Evolutionary conservation across 1,140 invertebrate genomes (phyloP).

Genomic region (Heliconius eleuchia): DNA sequence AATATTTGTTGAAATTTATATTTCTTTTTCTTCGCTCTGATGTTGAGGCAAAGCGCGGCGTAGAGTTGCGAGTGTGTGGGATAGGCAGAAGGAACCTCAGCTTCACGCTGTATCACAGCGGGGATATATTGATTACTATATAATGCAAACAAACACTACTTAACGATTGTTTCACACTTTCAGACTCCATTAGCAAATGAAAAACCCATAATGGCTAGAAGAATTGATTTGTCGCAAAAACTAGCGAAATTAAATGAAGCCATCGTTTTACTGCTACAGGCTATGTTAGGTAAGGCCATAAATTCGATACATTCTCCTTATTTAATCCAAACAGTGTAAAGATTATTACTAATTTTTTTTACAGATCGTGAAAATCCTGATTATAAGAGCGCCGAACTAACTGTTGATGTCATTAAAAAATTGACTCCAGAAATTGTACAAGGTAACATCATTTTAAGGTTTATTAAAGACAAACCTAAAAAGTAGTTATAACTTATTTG

Average conservation of each 20-base stretch:
- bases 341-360: background rate
- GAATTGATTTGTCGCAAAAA: constrained; percentile 32
- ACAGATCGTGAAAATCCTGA: constrained; percentile 38
- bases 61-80: too few relatives aligned
- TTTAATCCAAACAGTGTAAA: background rate
- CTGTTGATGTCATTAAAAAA: constrained; percentile 33
- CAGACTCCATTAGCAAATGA: constrained; percentile 17
- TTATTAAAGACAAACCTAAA: too few relatives aligned
- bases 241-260: constrained; percentile 40
- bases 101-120: too few relatives aligned
- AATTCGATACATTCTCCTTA: background rate
- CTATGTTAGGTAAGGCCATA: constrained; percentile 33
- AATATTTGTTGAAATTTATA: too few relatives aligned
- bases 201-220: constrained; percentile 19
- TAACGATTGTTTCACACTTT: background rate
- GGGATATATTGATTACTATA: too few relatives aligned
- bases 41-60: too few relatives aligned
- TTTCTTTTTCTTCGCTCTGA: too few relatives aligned
- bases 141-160: background rate
- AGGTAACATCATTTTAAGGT: constrained; percentile 27
- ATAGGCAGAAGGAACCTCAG: too few relatives aligned
- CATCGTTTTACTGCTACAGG: constrained; percentile 35
- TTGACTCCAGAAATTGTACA: constrained; percentile 40
- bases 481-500: too few relatives aligned
- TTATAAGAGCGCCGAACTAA: constrained; percentile 34